These are phyloP conservation scores for Carettochelys insculpta DNA, from an alignment of 2,113 vertebrate species.

Conservation along the genomic window DNA sequence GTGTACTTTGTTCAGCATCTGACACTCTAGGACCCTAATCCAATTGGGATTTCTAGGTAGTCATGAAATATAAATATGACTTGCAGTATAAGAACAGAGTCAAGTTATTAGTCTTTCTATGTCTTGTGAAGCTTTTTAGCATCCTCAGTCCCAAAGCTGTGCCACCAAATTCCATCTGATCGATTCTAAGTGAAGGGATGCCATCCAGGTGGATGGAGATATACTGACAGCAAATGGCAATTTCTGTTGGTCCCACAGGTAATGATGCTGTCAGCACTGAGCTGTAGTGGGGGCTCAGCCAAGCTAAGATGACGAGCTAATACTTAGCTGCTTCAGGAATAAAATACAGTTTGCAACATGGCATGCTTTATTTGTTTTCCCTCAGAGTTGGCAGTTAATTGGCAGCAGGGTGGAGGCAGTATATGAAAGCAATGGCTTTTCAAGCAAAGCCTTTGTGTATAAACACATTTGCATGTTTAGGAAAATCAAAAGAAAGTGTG, in stretches of 20 bases:
- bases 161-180: neutral
- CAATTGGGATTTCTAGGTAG: neutral
- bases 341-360: neutral
- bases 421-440: neutral
- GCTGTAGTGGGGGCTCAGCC: neutral
- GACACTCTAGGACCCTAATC: neutral
- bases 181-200: neutral
- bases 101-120: neutral
- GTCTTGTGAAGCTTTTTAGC: neutral
- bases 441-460: neutral
- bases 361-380: neutral
- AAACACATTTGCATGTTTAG: neutral
- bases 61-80: neutral
- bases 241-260: rapidly evolving
- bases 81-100: neutral
- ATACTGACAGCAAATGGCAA: neutral
- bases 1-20: neutral
- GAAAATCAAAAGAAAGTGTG: neutral
- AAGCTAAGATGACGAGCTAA: neutral
- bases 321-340: neutral
- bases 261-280: neutral
- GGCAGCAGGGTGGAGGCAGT: neutral
- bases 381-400: neutral
- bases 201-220: neutral
- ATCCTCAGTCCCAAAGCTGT: neutral